phyloP scores from a whole-genome alignment of 1,140 invertebrate species.

The Akabosia matsudoensis region DNA sequence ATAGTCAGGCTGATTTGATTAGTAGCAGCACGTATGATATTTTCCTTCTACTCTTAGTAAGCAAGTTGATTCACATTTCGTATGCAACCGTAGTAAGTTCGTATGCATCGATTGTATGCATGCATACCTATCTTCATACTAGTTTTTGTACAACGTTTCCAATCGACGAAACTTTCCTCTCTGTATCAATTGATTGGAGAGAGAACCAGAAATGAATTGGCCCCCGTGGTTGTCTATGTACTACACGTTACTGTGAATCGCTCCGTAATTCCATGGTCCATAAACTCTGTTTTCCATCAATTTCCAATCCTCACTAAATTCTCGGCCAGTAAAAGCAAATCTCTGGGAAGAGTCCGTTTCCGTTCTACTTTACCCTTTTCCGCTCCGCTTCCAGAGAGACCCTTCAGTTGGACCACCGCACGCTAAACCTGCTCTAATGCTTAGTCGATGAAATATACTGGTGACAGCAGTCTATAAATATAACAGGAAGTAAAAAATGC shows the following conservation, averaged over 20 bases:
- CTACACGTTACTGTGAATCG: neutral
- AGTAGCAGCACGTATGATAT: too few species aligned
- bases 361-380: neutral
- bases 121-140: too few species aligned
- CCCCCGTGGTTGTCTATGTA: neutral
- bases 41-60: too few species aligned
- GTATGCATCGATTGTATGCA: too few species aligned
- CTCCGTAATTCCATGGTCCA: conserved; percentile 16
- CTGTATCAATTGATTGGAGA: conserved; percentile 10
- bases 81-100: too few species aligned
- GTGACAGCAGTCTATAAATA: too few species aligned
- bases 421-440: too few species aligned
- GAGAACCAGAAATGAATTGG: conserved; percentile 2
- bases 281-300: conserved; percentile 20
- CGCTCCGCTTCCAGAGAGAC: neutral
- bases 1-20: too few species aligned
- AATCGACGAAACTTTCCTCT: too few species aligned
- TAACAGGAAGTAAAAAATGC: neutral
- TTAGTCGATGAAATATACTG: too few species aligned
- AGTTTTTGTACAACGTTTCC: too few species aligned
- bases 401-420: neutral
- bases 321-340: conserved; percentile 17
- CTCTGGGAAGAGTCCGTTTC: conserved; percentile 12
- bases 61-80: too few species aligned
- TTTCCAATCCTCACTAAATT: conserved; percentile 21